Base-by-base conservation (phyloP, 2,888 invertebrate species). In the Drosophila suboccidentalis region DNA sequence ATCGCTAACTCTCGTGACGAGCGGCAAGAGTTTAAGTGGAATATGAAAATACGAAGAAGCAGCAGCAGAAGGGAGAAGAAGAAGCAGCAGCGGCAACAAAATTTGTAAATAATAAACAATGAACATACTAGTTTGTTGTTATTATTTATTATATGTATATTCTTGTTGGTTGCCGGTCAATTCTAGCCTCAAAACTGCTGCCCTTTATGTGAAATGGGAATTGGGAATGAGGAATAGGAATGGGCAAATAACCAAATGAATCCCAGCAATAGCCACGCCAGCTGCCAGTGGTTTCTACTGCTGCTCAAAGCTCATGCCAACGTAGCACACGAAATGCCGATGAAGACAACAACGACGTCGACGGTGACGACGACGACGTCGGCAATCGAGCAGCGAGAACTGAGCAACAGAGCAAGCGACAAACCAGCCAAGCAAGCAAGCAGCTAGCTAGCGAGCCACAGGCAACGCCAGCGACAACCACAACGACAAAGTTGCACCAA, bases 401-500 rank as follows among this genome's bases (percentile, higher is more conserved):
- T 49, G 47, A 66, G 62, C 44, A 49, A 26, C 43, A 57, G 43
- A 39, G 57, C 68, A 58, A 78, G 63, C 77, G 75, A 75, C 77
- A 78, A 78, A 77, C 70, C 79, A 75, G 75, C 75, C 75, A 79
- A 79, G 76, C 80, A 79, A 75, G 77, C 75, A 74, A 43, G 61
- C 62, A 74, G 69, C 70, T 43, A 72, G 67, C 75, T 47, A 70
- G 46, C 49, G 38, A 68, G 51, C 64, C 65, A 54, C 43, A 55
- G 63, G 55, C 72, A 53, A 58, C 64, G 73, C 62, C 82, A 75
- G 64, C 53, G 69, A 79, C 79, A 79, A 67, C 73, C 58, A 75
- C 78, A 75, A 69, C 74, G 80, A 73, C 71, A 76, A 68, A 67
- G 80, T 67, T 81, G 72, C 87, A 83, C 81, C 78, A 79, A 82